Evolutionary conservation across 2,888 invertebrate genomes (phyloP), one percentile per base, ranked within the genome.

Genomic region (Stenurella melanura): DNA sequence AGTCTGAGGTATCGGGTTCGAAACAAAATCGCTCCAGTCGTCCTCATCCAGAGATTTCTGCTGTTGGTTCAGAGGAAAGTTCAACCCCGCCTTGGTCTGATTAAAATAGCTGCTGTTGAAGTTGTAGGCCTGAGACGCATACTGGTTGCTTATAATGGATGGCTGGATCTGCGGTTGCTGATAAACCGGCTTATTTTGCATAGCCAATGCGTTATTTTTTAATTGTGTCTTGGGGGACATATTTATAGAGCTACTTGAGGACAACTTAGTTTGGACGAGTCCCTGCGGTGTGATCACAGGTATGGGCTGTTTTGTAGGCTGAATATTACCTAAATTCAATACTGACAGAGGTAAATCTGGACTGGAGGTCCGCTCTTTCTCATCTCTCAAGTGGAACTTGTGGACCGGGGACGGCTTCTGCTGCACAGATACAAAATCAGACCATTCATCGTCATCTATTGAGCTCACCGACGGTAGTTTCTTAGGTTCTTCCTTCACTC

Each of bases 381-480:
- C 82, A 6, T 75, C n/a, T n/a, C n/a, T 72, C 11, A 56, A 57
- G 1, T 72, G 68, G 12, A 83, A 17, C 75, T 83, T 85, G 69
- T 85, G 84, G 54, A 84, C 69, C 0, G 85, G 83, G 10, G 85
- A 85, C 11, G 80, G 77, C 75, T 83, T 82, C 26, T 82, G 77
- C 26, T 82, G 77, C 4, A 86, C 86, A 86, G 78, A 93, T 21
- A 93, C 91, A 85, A 93, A 93, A 79, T 93, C 93, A 1, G 92
- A 91, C 93, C 93, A 93, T 81, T 91, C 91, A 75, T 93, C 92
- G 18, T 93, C 92, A 66, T 92, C 92, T 4, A 69, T 50, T 15
- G 79, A 72, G 42, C 38, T 75, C 6, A 60, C 60, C 15, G 64
- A 54, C 5, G 58, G 61, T 61, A 60, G 3, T 60, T 76, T 72